phyloP scores from a whole-genome alignment of 2,888 invertebrate genomes.

The Rhabditophanes sp. region DNA sequence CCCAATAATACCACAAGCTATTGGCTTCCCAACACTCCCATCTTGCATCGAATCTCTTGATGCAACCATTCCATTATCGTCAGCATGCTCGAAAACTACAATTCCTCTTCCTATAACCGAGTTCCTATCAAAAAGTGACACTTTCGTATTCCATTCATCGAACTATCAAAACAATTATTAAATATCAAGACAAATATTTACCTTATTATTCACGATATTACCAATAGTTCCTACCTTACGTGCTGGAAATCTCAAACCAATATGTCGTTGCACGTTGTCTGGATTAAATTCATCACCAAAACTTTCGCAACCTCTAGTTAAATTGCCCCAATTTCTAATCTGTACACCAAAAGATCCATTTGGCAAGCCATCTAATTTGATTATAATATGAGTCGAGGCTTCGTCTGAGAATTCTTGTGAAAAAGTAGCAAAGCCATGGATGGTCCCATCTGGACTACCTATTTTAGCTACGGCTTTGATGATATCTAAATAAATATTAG shows the following conservation, averaged over 20 bases:
- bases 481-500: no score
- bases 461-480: no score
- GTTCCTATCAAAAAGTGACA: slow-evolving; percentile 10
- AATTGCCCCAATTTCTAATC: slow-evolving; percentile 9
- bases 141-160: slow-evolving; percentile 7
- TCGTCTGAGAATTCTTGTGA: slow-evolving; percentile 6
- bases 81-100: slow-evolving; percentile 8
- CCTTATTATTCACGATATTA: slow-evolving; percentile 7
- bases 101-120: slow-evolving; percentile 9
- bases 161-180: not conserved
- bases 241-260: not conserved
- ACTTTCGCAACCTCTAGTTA: slow-evolving; percentile 8
- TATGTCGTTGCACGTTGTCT: slow-evolving; percentile 6
- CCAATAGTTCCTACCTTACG: slow-evolving; percentile 9
- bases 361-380: slow-evolving; percentile 5
- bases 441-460: not conserved
- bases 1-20: slow-evolving; percentile 9
- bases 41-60: slow-evolving; percentile 4
- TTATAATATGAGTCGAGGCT: slow-evolving; percentile 7
- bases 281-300: slow-evolving; percentile 10
- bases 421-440: not conserved
- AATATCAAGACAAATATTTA: not conserved
- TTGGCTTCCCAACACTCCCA: slow-evolving; percentile 7
- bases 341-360: slow-evolving; percentile 5
- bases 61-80: slow-evolving; percentile 7